Percentiles rank a stretch among this genome's conserved stretches.
Evolutionary conservation across 2,888 invertebrate species (phyloP).

Genomic region (Andrena praecox): DNA sequence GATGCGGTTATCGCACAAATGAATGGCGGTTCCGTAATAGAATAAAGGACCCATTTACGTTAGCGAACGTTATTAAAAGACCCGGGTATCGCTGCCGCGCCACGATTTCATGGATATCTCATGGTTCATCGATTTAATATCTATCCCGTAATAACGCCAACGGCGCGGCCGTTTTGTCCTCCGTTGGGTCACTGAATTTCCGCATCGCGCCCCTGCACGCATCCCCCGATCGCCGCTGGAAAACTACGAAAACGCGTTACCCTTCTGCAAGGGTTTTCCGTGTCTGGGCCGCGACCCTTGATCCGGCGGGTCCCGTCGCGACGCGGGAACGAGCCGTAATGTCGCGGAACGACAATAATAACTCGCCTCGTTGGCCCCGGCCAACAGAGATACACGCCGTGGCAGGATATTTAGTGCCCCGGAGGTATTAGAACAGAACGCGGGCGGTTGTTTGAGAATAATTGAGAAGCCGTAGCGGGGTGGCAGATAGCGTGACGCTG

Average conservation of each 20-base stretch:
- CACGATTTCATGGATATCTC: not conserved
- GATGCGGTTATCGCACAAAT: slow-evolving; percentile 35
- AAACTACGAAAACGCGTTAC: not conserved
- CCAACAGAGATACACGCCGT: slow-evolving; percentile 29
- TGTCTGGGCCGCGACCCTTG: slow-evolving; percentile 5
- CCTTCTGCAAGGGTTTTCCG: not conserved
- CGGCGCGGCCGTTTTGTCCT: not conserved
- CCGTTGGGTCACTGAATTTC: not conserved
- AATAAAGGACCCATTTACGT: slow-evolving; percentile 38
- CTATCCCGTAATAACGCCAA: not conserved
- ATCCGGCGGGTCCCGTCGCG: slow-evolving; percentile 21
- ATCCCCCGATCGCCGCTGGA: not conserved
- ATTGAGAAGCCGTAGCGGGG: slow-evolving; percentile 73
- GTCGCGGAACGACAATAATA: slow-evolving; percentile 66
- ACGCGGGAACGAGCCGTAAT: slow-evolving; percentile 61
- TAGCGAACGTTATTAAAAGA: slow-evolving; percentile 32
- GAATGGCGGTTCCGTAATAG: slow-evolving; percentile 25
- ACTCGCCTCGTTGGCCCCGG: slow-evolving; percentile 62
- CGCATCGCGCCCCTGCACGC: not conserved
- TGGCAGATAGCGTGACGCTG: slow-evolving; percentile 58
- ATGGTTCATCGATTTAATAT: not conserved
- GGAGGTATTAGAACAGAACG: slow-evolving; percentile 74
- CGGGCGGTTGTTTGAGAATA: slow-evolving; percentile 78
- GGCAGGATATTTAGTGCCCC: slow-evolving; percentile 60
- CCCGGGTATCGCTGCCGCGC: not conserved